Conservation (phyloP, 2,888 invertebrate genomes). For the Polyommatus iphigenia region DNA sequence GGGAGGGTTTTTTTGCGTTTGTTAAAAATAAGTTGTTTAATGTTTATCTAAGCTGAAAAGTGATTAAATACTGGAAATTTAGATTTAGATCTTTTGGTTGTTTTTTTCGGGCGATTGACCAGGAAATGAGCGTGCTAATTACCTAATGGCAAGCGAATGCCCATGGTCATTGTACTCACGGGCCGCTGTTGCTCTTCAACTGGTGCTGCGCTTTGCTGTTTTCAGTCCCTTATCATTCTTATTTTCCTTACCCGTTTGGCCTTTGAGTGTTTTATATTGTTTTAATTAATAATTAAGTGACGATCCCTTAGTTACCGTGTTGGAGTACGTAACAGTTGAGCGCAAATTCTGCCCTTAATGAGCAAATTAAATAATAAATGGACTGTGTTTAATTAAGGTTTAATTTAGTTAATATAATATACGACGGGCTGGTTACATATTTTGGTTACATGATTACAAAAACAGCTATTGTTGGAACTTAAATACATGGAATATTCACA, state of each 20-base stretch:
- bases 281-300: neutral
- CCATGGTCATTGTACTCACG: too few relatives aligned
- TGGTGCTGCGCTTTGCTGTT: too few relatives aligned
- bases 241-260: too few relatives aligned
- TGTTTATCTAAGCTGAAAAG: too few relatives aligned
- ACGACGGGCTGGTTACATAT: neutral
- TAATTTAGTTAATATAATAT: neutral
- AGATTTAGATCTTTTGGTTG: too few relatives aligned
- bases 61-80: too few relatives aligned
- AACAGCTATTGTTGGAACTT: neutral
- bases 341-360: neutral
- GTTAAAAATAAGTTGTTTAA: neutral
- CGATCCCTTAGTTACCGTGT: neutral
- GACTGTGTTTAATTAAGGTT: neutral
- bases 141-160: too few relatives aligned
- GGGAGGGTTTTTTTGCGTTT: slow-evolving; percentile 52
- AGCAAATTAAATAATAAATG: neutral
- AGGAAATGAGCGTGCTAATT: too few relatives aligned
- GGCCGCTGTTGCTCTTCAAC: too few relatives aligned
- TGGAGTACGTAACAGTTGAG: neutral
- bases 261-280: neutral
- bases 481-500: slow-evolving; percentile 9
- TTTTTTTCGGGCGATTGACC: too few relatives aligned
- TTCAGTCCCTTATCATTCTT: too few relatives aligned
- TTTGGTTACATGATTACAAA: neutral